phyloP scores from a whole-genome alignment of 2,113 vertebrate species.

The Gobio gobio region DNA sequence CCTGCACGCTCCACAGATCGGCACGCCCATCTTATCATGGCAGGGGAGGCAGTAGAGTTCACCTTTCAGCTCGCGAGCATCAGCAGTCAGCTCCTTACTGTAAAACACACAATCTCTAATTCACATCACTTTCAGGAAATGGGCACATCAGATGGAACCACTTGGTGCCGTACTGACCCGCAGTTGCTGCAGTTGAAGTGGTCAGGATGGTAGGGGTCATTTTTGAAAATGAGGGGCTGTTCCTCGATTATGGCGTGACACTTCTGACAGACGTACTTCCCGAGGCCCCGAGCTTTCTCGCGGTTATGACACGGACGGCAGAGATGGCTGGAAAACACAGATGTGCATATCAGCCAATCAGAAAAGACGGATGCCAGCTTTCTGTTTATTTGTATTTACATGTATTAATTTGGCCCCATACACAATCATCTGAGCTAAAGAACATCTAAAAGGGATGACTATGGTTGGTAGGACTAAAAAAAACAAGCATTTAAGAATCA shows the following conservation, averaged over 20 bases:
- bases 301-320: conserved; percentile 97
- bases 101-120: conserved; percentile 32
- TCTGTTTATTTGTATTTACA: too few species aligned
- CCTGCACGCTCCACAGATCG: conserved; percentile 96
- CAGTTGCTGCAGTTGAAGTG: conserved; percentile 99
- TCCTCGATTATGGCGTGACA: conserved; percentile 98
- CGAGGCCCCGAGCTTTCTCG: conserved; percentile 95
- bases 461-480: neutral
- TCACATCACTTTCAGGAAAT: neutral
- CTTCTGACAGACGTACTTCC: conserved; percentile 98
- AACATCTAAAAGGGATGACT: neutral
- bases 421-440: neutral
- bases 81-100: conserved; percentile 95
- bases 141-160: neutral
- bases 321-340: conserved; percentile 82
- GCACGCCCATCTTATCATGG: conserved; percentile 99
- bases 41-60: conserved; percentile 96
- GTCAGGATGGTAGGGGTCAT: conserved; percentile 97
- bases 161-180: conserved; percentile 76
- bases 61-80: conserved; percentile 95
- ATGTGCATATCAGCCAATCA: neutral
- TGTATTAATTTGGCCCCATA: neutral
- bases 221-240: conserved; percentile 96
- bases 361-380: too few species aligned
- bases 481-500: neutral